phyloP scores from a whole-genome alignment of 2,888 invertebrate species.

The Panopea generosa region DNA sequence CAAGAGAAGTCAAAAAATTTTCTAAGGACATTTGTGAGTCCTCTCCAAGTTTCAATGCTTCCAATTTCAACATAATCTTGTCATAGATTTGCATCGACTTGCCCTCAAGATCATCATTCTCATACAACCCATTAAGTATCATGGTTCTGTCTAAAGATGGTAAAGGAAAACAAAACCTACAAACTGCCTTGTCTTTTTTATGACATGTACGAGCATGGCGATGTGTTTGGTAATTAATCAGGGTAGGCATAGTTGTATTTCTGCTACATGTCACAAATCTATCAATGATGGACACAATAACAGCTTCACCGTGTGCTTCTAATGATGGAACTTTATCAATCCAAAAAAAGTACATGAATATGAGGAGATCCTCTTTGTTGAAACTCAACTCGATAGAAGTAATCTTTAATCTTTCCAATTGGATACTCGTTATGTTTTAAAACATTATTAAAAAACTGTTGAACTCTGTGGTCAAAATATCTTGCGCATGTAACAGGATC shows the following conservation, averaged over 20 bases:
- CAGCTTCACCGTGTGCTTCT: background rate
- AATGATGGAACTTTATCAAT: constrained; percentile 41
- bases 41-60: background rate
- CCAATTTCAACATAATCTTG: constrained; percentile 4
- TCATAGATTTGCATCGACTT: constrained; percentile 2
- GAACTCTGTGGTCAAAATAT: constrained; percentile 46
- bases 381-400: constrained; percentile 56
- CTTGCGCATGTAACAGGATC: constrained; percentile 53
- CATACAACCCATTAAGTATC: background rate
- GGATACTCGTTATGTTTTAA: constrained; percentile 23
- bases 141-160: constrained; percentile 25
- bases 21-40: too few relatives aligned
- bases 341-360: constrained; percentile 58
- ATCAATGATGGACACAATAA: constrained; percentile 14
- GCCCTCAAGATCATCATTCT: background rate
- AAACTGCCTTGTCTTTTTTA: constrained; percentile 34
- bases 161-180: constrained; percentile 30
- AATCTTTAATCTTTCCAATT: constrained; percentile 31
- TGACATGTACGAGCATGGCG: constrained; percentile 16
- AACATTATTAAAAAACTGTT: constrained; percentile 33
- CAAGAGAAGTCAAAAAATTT: too few relatives aligned
- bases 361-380: constrained; percentile 56
- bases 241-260: background rate
- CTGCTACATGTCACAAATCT: constrained; percentile 27
- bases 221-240: constrained; percentile 42